Base-by-base conservation (phyloP, 1,140 invertebrate genomes). In the Scylla paramamosain region DNA sequence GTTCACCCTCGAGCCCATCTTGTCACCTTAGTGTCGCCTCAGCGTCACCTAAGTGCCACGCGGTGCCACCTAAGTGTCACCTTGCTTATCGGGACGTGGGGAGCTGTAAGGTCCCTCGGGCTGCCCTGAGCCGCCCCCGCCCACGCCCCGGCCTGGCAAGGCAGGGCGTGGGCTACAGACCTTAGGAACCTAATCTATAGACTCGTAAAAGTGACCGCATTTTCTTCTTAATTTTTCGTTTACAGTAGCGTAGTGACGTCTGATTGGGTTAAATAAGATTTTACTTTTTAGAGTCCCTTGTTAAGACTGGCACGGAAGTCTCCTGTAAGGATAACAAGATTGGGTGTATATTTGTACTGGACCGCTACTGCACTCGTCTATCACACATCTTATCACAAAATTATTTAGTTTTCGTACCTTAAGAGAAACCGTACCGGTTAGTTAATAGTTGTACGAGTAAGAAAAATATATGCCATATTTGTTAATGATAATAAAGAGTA, bases 391-490 rank as follows among this genome's bases (percentile, higher is more conserved):
- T 96, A 96, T 96, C 96, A 96, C 96, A 96, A 95, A 94, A 96
- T 95, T 94, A 96, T 95, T 92, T 95, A 95, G 90, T 94, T 94
- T 96, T 95, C 96, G 96, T 96, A 96, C 95, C 95, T 95, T 93
- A 96, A 95, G 95, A 96, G 94, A 96, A 96, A 96, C 93, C 94
- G 95, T 96, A 95, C 95, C 92, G 95, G 95, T 95, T 95, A 96
- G 94, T 96, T 95, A 96, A 95, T 94, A 96, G 96, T 95, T 95
- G 95, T 95, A 95, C 95, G 95, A 95, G 96, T 96, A 96, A 95
- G 96, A 96, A 96, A 96, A 96, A 96, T 96, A 96, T 96, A 96
- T 96, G 95, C 92, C 92, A 93, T 96, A 96, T 96, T 95, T 96
- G 94, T 95, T 95, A 96, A 95, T 96, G 94, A 96, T 96, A 94